Base-by-base conservation (phyloP, 2,113 vertebrate species). In the Pelecanus crispus region DNA sequence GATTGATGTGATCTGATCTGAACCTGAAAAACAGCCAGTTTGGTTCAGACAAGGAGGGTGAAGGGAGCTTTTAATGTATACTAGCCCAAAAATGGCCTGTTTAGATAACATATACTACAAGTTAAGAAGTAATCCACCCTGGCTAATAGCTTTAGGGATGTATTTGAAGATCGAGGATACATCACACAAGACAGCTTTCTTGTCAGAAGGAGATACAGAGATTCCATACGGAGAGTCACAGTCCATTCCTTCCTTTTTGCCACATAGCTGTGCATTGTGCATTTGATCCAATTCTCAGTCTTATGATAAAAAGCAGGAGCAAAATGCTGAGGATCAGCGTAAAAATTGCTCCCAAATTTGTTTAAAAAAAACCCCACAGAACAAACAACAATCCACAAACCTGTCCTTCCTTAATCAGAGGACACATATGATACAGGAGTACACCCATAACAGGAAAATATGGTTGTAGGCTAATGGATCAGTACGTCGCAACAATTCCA, bases 11-110 rank as follows among this genome's bases (percentile, higher is more conserved):
- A 95, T 96, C 86, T 75, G 90, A 96, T 94, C 44, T 81, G 90
- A 91, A 94, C 93, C 92, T 96, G 95, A 95, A 94, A 95, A 94
- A 92, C 1, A 36, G 94, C 81, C 93, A 44, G 91, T 81, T 91
- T 66, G 84, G 16, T 55, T 78, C 62, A 85, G 84, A 72, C 63
- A 36, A 95, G 81, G 78, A 80, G 71, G 67, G 61, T 10, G 78
- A 92, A 92, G 66, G 28, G 67, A 81, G 77, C 31, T 44, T 91
- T 89, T 80, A 62, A 73, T 83, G 78, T 16, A n/a, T 31, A 63
- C 81, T n/a, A 63, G 71, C 74, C 71, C 32, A 6, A 88, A 95
- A 95, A 10, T 10, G 78, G 87, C 71, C 91, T 81, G 24, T 77
- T 97, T 89, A 81, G 74, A 55, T 24, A 85, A 74, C 62, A 63